Conservation (phyloP, 2,888 invertebrate genomes). For the Tetranychus truncatus region DNA sequence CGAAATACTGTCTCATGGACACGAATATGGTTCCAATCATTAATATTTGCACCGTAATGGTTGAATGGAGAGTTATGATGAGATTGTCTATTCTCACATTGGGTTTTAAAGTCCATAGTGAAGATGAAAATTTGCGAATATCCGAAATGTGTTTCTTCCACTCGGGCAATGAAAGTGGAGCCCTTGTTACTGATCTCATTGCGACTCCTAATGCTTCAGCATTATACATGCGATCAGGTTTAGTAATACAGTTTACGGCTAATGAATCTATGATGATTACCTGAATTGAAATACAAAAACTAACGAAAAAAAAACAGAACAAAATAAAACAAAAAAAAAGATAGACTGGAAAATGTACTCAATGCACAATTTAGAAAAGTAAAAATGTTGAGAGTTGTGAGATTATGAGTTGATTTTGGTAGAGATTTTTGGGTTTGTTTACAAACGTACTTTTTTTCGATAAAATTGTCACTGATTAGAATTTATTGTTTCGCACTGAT, state of each 20-base stretch:
- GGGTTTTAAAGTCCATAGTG: neutral
- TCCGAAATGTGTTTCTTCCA: neutral
- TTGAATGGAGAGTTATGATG: slow-evolving; percentile 5
- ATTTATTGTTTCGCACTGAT: neutral
- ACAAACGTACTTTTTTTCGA: no score
- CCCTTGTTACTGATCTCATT: neutral
- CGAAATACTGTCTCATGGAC: slow-evolving; percentile 14
- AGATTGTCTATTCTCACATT: slow-evolving; percentile 7
- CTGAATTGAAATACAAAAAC: neutral
- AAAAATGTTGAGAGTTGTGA: no score
- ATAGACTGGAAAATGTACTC: neutral
- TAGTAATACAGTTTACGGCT: neutral
- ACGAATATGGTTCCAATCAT: slow-evolving; percentile 11
- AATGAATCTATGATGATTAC: neutral
- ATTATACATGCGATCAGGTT: neutral
- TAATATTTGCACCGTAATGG: slow-evolving; percentile 6
- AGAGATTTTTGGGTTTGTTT: no score
- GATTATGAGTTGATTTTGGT: no score
- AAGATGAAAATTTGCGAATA: slow-evolving; percentile 1
- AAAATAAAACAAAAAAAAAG: neutral
- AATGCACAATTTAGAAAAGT: neutral
- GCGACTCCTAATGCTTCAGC: neutral
- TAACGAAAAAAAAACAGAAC: neutral
- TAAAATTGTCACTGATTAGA: neutral
- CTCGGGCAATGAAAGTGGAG: neutral